Evolutionary conservation across 23 tunicate species (phyloP).

Genomic region (Styela clava): DNA sequence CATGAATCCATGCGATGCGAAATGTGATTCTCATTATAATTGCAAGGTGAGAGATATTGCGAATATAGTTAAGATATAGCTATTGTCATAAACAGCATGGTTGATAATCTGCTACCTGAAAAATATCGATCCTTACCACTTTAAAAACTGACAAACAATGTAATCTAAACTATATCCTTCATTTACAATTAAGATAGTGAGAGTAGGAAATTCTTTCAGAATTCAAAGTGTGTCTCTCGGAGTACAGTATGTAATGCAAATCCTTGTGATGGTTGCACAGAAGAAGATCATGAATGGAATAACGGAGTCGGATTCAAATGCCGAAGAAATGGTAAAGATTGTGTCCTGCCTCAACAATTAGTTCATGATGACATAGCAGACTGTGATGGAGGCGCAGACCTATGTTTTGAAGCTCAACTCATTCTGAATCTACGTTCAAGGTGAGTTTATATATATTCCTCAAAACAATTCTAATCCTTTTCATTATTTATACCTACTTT

Average conservation of each 20-base stretch:
- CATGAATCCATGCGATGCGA: constrained; percentile 54
- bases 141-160: no score
- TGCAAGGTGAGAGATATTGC: constrained; percentile 14
- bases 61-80: no score
- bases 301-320: constrained; percentile 83
- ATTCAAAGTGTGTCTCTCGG: constrained; percentile 32
- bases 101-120: no score
- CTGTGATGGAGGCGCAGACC: constrained; percentile 80
- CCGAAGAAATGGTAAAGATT: constrained; percentile 53
- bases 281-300: constrained; percentile 65
- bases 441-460: no score
- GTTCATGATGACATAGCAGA: constrained; percentile 65
- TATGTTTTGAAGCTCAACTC: constrained; percentile 33
- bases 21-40: constrained; percentile 41
- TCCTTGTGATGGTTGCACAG: constrained; percentile 71
- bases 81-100: no score
- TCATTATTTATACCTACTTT: no score
- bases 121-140: no score
- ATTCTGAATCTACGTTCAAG: no score
- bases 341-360: constrained; percentile 71
- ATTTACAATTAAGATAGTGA: no score
- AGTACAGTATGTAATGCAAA: constrained; percentile 63
- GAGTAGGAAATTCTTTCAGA: neutral
- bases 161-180: no score
- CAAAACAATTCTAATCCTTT: no score